Base-by-base conservation (phyloP, 2,113 vertebrate species). In the Passer montanus region DNA sequence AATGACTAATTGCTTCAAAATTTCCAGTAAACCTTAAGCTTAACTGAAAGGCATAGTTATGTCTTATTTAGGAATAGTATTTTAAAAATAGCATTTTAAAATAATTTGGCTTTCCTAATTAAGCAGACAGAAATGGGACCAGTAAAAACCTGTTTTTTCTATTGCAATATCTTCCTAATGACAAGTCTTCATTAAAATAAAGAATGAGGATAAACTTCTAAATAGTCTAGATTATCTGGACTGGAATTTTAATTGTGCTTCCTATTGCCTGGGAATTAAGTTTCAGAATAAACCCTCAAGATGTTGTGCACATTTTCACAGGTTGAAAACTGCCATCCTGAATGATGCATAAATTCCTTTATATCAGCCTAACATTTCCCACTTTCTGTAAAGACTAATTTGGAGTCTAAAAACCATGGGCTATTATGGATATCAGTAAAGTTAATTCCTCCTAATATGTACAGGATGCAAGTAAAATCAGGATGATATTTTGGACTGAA, bases 171-270 rank as follows among this genome's bases (percentile, higher is more conserved):
- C 11, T 4, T 75, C 8, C 7, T 33, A 62, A 22, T 35, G 15
- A 41, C 14, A 90, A 7, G 2, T 18, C 22, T 68, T 69, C 30
- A 26, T n/a, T 59, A 49, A 82, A 90, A 84, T 15, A 81, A 78
- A 89, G 27, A 10, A 46, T 53, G 87, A 82, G 11, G 4, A 10
- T 22, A 66, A 67, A 85, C 1, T 3, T 64, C 16, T 84, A 24
- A 30, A 37, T 10, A 30, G 21, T 41, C 30, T 21, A 68, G 41
- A 81, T 74, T 67, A 75, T 59, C 39, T 56, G 19, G 1, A 5
- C 10, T 84, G 27, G 50, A 70, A 84, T 89, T 93, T 89, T 94
- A 84, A 75, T 92, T 93, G 52, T 64, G 16, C 8, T 90, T 90
- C 31, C 50, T 86, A 23, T 69, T 87, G 15, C 23, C 47, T 55